A percentile compares a stretch with the other conserved stretches of the same genome.
Conservation (phyloP, 2,888 invertebrate species). For the Aelia acuminata region DNA sequence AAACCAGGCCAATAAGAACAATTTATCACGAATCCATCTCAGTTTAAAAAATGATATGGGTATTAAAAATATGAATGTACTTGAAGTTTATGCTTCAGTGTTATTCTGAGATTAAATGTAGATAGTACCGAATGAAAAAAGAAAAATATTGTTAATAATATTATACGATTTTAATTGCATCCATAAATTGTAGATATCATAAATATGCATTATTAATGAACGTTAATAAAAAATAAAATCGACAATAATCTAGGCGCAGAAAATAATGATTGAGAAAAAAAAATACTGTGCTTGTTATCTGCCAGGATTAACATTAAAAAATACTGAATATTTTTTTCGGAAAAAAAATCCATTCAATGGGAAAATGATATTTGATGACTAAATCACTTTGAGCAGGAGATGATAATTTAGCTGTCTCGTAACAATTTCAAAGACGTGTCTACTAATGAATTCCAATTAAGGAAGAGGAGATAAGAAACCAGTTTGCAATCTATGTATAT, state of each 20-base stretch:
- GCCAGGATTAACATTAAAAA: not conserved
- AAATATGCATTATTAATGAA: not conserved
- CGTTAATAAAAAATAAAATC: not conserved
- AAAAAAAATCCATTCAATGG: not conserved
- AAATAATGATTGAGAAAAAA: not conserved
- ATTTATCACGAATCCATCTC: too few relatives aligned
- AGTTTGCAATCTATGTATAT: not conserved
- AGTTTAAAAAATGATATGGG: too few relatives aligned
- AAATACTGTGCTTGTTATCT: not conserved
- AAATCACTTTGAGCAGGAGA: not conserved
- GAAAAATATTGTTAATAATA: too few relatives aligned
- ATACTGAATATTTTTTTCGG: not conserved
- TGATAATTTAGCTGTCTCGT: not conserved
- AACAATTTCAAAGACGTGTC: conserved; percentile 18
- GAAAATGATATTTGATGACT: not conserved
- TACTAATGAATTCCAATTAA: conserved; percentile 4
- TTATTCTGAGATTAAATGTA: too few relatives aligned
- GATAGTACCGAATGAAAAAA: too few relatives aligned
- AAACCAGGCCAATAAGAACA: too few relatives aligned
- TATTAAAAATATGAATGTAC: too few relatives aligned
- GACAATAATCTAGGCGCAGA: not conserved
- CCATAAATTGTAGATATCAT: not conserved
- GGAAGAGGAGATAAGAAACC: not conserved
- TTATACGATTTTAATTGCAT: not conserved
- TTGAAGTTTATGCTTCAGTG: too few relatives aligned